These are phyloP conservation scores for Erpornis zantholeuca DNA, from an alignment of 2,113 vertebrate species.

Conservation along the genomic window DNA sequence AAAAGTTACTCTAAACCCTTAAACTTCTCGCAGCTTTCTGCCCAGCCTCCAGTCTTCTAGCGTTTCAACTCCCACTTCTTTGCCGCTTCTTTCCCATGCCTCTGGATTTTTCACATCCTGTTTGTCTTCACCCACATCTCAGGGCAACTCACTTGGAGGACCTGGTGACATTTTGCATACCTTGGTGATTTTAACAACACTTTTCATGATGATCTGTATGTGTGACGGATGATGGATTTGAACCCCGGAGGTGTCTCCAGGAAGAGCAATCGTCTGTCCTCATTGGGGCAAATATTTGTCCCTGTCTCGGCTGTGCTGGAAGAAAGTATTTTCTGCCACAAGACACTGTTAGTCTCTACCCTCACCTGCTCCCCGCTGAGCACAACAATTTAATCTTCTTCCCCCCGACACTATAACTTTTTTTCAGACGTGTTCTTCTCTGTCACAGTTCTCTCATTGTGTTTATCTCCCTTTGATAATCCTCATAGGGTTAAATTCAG, in stretches of 20 bases:
- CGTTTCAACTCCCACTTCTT: neutral
- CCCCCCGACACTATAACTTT: rapidly evolving
- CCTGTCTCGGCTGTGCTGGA: neutral
- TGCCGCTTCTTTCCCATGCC: neutral
- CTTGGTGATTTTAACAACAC: neutral
- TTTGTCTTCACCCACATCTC: neutral
- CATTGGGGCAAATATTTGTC: neutral
- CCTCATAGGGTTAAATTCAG: neutral
- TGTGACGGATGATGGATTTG: neutral
- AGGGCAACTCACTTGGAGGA: neutral
- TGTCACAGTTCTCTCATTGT: neutral
- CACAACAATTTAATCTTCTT: neutral
- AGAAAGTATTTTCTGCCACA: neutral
- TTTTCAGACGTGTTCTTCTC: neutral
- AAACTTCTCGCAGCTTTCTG: neutral
- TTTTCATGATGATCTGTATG: neutral
- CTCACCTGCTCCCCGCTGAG: rapidly evolving
- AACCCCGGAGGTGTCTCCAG: neutral
- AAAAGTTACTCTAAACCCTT: neutral
- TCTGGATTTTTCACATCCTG: neutral
- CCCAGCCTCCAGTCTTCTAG: neutral
- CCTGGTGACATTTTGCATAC: neutral
- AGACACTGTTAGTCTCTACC: neutral
- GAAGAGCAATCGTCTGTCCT: neutral
- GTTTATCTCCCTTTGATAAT: neutral